Percentiles rank a stretch among this genome's conserved stretches.
Conservation (phyloP, 2,888 invertebrate genomes). For the Folsomia candida region DNA sequence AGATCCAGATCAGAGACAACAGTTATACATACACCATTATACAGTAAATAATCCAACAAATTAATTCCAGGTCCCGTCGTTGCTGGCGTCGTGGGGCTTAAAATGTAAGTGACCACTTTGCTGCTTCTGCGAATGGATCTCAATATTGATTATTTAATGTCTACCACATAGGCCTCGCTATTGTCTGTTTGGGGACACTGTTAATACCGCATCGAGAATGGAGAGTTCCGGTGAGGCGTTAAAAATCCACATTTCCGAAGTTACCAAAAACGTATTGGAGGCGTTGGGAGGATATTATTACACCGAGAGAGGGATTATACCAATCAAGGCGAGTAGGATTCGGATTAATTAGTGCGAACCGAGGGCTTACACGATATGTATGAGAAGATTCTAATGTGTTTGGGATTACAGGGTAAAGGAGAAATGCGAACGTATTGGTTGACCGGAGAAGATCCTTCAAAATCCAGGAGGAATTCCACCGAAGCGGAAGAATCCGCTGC, state of each 20-base stretch:
- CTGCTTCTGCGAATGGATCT: not conserved
- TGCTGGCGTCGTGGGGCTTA: slow-evolving; percentile 77
- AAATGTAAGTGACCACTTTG: slow-evolving; percentile 63
- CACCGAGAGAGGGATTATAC: slow-evolving; percentile 81
- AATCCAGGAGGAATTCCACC: slow-evolving; percentile 33
- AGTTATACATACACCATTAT: no score
- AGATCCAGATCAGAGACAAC: no score
- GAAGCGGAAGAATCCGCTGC: slow-evolving; percentile 15
- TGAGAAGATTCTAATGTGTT: not conserved
- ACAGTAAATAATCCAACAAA: no score
- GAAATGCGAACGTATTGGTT: slow-evolving; percentile 74
- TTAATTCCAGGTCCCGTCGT: slow-evolving; percentile 70
- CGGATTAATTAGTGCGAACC: not conserved
- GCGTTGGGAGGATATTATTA: slow-evolving; percentile 76
- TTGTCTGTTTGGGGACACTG: slow-evolving; percentile 63
- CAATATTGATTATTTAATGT: no score
- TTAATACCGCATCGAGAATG: slow-evolving; percentile 78
- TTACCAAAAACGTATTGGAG: slow-evolving; percentile 75
- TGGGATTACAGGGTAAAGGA: slow-evolving; percentile 69
- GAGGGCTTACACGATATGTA: slow-evolving; percentile 2
- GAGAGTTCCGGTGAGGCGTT: slow-evolving; percentile 79
- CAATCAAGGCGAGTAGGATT: slow-evolving; percentile 54
- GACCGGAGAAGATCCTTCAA: slow-evolving; percentile 60
- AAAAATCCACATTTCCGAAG: slow-evolving; percentile 81
- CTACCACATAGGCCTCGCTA: no score